phyloP scores from a whole-genome alignment of 37 sponge, comb jelly and placozoan species.

The Mnemiopsis leidyi region DNA sequence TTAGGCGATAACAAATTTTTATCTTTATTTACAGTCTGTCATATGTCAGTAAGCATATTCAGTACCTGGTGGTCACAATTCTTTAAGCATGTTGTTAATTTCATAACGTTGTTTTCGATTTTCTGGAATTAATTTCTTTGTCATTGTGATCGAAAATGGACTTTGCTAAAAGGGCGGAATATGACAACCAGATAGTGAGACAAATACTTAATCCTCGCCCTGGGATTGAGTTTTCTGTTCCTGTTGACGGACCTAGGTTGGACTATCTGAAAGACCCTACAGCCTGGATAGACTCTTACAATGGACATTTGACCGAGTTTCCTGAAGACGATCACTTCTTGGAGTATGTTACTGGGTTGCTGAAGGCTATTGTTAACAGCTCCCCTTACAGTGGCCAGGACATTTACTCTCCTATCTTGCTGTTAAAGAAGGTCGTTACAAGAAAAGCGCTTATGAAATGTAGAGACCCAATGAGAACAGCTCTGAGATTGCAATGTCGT shows the following conservation, averaged over 20 bases:
- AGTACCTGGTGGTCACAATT: too few relatives aligned
- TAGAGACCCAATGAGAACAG: conserved; percentile 21
- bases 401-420: not conserved
- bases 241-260: not conserved
- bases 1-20: too few relatives aligned
- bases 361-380: not conserved
- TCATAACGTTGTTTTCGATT: too few relatives aligned
- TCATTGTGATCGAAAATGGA: too few relatives aligned
- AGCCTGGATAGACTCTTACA: not conserved
- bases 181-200: not conserved
- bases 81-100: too few relatives aligned
- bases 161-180: not conserved
- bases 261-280: not conserved
- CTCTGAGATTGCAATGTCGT: not conserved
- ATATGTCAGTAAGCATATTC: too few relatives aligned
- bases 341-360: not conserved
- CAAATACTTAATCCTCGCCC: not conserved
- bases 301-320: not conserved
- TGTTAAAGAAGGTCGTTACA: not conserved
- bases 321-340: conserved; percentile 1
- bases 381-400: not conserved
- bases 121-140: too few relatives aligned
- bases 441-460: not conserved
- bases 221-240: not conserved
- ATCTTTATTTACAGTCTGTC: too few relatives aligned